Conservation (phyloP, 2,113 vertebrate genomes). For the Neofelis nebulosa region DNA sequence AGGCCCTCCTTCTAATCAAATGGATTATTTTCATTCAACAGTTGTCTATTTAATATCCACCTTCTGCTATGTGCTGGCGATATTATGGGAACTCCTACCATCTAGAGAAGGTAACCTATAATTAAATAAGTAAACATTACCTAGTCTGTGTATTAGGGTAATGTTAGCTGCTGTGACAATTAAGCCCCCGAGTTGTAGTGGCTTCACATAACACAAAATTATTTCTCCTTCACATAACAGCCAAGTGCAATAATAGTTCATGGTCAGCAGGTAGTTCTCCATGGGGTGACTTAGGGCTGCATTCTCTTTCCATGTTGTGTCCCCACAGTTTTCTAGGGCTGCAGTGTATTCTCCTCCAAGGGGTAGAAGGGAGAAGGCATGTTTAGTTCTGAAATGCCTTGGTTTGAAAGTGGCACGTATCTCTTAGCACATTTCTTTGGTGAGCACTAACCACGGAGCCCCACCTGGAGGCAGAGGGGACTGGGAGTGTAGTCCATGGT, state of each 20-base stretch:
- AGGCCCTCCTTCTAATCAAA: not conserved
- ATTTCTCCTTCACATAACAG: not conserved
- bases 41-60: not conserved
- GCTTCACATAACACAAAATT: not conserved
- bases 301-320: not conserved
- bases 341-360: not conserved
- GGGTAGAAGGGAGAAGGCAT: not conserved
- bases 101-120: not conserved
- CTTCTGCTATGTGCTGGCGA: not conserved
- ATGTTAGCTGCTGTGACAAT: not conserved
- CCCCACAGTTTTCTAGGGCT: not conserved
- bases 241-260: not conserved
- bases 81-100: not conserved
- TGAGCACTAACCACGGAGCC: not conserved
- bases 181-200: not conserved
- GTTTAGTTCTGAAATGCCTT: not conserved
- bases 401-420: not conserved
- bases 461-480: not conserved
- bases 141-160: not conserved
- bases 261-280: not conserved
- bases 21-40: not conserved
- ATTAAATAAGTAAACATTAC: slow-evolving; percentile 12
- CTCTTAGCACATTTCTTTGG: not conserved
- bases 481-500: not conserved
- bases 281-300: not conserved